A percentile compares a stretch with the other conserved stretches of the same genome.
Evolutionary conservation across 1,140 invertebrate species (phyloP).

Genomic region (Zaprionus capensis): DNA sequence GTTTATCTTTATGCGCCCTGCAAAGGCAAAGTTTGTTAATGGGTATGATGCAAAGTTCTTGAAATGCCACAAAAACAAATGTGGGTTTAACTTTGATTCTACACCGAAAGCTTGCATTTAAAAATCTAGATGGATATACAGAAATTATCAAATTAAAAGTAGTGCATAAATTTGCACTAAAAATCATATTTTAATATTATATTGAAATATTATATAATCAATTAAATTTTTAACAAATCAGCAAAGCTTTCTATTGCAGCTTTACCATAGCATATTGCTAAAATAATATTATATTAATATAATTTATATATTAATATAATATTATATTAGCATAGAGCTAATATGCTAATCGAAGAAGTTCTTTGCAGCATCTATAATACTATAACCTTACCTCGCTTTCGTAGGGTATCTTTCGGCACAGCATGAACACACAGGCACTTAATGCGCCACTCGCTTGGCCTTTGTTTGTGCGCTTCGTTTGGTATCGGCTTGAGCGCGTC

Average conservation of each 20-base stretch:
- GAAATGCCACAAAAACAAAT: conserved; percentile 1
- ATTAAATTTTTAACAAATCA: too few species aligned
- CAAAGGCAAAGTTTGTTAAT: background rate
- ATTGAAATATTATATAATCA: too few species aligned
- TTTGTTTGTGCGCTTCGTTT: conserved; percentile 26
- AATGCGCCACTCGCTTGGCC: background rate
- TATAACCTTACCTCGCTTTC: too few species aligned
- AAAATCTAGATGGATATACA: background rate
- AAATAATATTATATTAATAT: too few species aligned
- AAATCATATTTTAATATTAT: too few species aligned
- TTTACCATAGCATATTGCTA: too few species aligned
- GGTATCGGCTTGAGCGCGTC: conserved; percentile 19
- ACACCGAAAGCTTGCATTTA: background rate
- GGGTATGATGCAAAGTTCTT: conserved; percentile 8
- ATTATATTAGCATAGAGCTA: too few species aligned
- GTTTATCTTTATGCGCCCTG: conserved; percentile 24
- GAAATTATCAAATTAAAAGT: rapidly evolving
- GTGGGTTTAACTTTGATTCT: background rate
- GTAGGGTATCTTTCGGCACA: background rate
- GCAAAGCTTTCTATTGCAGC: too few species aligned
- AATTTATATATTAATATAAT: too few species aligned
- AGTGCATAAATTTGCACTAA: too few species aligned
- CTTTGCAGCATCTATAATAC: too few species aligned
- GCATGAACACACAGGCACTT: background rate
- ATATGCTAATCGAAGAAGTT: too few species aligned